Percentiles rank a stretch among this genome's conserved stretches.
These are phyloP conservation scores for Notamacropus eugenii DNA, from an alignment of 2,797 vertebrate genomes.

Conservation along the genomic window DNA sequence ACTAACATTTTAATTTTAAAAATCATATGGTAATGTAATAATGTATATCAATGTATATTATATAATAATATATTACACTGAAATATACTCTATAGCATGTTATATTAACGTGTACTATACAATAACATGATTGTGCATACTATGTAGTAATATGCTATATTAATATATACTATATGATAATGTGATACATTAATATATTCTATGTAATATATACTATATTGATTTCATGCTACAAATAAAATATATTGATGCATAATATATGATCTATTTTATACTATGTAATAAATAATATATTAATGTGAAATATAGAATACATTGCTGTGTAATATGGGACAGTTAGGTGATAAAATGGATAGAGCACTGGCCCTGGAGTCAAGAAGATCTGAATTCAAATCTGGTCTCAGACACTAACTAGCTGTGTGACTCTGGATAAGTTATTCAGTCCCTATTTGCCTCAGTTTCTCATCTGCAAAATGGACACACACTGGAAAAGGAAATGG, in stretches of 20 bases:
- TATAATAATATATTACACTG: background rate
- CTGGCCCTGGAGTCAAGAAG: background rate
- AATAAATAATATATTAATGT: background rate
- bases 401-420: background rate
- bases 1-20: background rate
- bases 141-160: background rate
- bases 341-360: background rate
- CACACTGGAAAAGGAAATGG: background rate
- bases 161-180: background rate
- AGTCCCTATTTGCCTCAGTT: background rate
- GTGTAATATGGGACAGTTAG: background rate
- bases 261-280: no score
- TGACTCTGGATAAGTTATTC: background rate
- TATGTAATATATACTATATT: no score
- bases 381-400: background rate
- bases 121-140: background rate
- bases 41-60: background rate
- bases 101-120: no score
- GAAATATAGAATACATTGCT: background rate
- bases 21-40: background rate
- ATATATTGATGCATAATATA: no score
- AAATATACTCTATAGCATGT: background rate
- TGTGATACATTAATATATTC: no score
- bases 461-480: background rate
- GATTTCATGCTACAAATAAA: no score